phyloP scores from a whole-genome alignment of 1,140 invertebrate species.

The Triops cancriformis region DNA sequence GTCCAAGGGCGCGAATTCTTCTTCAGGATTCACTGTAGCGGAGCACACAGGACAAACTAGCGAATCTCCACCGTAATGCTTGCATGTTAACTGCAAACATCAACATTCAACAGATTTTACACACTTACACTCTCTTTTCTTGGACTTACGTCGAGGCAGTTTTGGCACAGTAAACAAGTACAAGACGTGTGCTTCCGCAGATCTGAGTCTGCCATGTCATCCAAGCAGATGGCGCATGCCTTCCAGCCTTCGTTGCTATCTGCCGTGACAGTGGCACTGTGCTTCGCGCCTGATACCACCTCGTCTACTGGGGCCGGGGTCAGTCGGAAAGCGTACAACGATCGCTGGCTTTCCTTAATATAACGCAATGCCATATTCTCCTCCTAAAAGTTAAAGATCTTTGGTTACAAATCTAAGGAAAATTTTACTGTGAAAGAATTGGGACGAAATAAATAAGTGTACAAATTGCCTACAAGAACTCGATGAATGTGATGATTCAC shows the following conservation, averaged over 20 bases:
- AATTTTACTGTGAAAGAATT: background rate
- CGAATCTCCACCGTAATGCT: conserved; percentile 41
- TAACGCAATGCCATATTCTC: conserved; percentile 48
- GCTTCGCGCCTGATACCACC: background rate
- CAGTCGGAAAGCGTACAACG: conserved; percentile 39
- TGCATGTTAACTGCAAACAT: conserved; percentile 42
- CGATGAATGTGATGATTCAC: conserved; percentile 55
- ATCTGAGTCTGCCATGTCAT: conserved; percentile 48
- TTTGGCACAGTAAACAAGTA: conserved; percentile 50
- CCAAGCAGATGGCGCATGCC: conserved; percentile 54
- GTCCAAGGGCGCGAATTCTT: conserved; percentile 44
- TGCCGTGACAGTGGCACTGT: too few species aligned
- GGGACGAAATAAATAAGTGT: background rate
- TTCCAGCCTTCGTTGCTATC: conserved; percentile 33
- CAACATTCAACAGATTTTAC: conserved; percentile 15
- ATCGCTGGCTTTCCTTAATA: conserved; percentile 47
- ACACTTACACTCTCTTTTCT: background rate
- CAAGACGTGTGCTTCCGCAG: conserved; percentile 50
- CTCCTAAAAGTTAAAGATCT: conserved; percentile 43
- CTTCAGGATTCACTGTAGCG: conserved; percentile 40
- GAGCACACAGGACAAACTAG: conserved; percentile 49
- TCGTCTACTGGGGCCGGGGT: conserved; percentile 21
- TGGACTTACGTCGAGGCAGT: conserved; percentile 50
- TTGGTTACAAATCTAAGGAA: conserved; percentile 24
- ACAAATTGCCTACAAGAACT: conserved; percentile 45